phyloP scores from a whole-genome alignment of 2,888 invertebrate species.

The Tryphoninae sp. region DNA sequence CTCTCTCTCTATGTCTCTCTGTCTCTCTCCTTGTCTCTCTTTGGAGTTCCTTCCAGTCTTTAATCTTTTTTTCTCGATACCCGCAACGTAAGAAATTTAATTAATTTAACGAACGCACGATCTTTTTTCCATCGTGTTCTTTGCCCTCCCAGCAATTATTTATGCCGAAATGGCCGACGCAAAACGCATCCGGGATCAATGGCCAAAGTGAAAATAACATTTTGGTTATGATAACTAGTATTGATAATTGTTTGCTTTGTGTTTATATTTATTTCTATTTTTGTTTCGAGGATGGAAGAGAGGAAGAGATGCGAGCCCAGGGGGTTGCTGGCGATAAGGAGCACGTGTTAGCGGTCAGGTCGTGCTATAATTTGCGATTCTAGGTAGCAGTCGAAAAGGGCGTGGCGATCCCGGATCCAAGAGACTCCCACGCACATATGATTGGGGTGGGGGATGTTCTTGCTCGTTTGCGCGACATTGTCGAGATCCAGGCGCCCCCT shows the following conservation, averaged over 20 bases:
- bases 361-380: constrained; percentile 76
- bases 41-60: background rate
- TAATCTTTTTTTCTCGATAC: constrained; percentile 24
- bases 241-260: background rate
- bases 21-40: background rate
- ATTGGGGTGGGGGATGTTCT: constrained; percentile 68
- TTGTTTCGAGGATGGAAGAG: constrained; percentile 21
- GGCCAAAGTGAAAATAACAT: constrained; percentile 14
- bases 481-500: constrained; percentile 61
- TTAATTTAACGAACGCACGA: constrained; percentile 40
- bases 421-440: constrained; percentile 61
- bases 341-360: constrained; percentile 67
- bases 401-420: constrained; percentile 70
- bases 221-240: background rate
- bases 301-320: constrained; percentile 54
- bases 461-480: constrained; percentile 78
- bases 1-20: background rate
- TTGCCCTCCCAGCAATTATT: constrained; percentile 32
- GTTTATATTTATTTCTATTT: background rate
- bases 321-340: constrained; percentile 50
- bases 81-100: constrained; percentile 38
- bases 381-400: constrained; percentile 71
- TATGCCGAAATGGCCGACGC: constrained; percentile 10
- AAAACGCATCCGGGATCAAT: constrained; percentile 8
- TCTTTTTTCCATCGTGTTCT: constrained; percentile 20